These are phyloP conservation scores for Griposia aprilina DNA, from an alignment of 2,888 invertebrate genomes.

Conservation along the genomic window DNA sequence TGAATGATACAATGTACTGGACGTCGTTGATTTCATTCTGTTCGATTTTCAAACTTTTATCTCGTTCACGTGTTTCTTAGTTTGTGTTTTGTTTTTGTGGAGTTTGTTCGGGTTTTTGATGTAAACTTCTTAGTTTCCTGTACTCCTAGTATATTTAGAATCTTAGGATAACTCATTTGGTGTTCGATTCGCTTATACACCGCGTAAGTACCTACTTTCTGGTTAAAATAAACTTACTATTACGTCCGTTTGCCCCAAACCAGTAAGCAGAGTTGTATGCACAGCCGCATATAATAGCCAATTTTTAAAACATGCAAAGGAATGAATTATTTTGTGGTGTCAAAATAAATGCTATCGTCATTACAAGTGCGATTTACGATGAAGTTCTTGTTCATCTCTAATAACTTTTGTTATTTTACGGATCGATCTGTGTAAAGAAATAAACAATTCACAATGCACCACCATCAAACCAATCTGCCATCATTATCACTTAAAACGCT, in stretches of 20 bases:
- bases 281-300: background rate
- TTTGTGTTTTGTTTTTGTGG: conserved; percentile 32
- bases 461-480: background rate
- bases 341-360: background rate
- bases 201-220: background rate
- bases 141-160: background rate
- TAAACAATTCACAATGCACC: background rate
- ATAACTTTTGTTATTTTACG: background rate
- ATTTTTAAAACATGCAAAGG: too few species aligned
- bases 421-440: background rate
- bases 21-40: conserved; percentile 50
- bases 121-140: conserved; percentile 9
- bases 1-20: conserved; percentile 46
- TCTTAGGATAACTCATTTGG: background rate
- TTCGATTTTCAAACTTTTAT: conserved; percentile 56
- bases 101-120: background rate
- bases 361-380: background rate
- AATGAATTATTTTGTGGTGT: background rate
- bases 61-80: conserved; percentile 25
- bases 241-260: background rate
- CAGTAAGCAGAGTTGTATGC: too few species aligned
- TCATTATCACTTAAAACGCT: background rate
- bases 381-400: background rate
- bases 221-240: background rate
- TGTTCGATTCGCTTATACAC: background rate